A percentile compares a stretch with the other conserved stretches of the same genome.
Evolutionary conservation across 2,888 invertebrate species (phyloP).

Genomic region (Yponomeuta cagnagella): DNA sequence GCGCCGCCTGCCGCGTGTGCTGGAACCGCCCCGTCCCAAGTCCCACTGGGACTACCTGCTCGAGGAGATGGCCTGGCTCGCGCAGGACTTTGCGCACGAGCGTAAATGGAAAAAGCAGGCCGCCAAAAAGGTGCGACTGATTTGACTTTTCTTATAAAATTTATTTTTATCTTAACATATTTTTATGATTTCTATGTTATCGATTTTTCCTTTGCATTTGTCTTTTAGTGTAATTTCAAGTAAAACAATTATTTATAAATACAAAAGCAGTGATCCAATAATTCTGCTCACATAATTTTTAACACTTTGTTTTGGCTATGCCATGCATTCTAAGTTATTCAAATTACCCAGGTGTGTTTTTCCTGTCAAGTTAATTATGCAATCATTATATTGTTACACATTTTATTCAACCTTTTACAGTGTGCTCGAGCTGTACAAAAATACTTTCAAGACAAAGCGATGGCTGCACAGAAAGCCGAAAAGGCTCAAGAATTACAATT

Average conservation of each 20-base stretch:
- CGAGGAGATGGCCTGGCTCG: conserved; percentile 99
- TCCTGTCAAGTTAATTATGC: background rate
- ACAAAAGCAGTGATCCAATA: too few relatives aligned
- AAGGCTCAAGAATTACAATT: conserved; percentile 92
- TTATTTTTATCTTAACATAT: too few relatives aligned
- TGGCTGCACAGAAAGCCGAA: conserved; percentile 91
- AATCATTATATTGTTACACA: background rate
- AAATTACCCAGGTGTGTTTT: too few relatives aligned
- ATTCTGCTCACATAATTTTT: too few relatives aligned
- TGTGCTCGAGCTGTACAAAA: conserved; percentile 94
- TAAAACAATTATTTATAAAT: too few relatives aligned
- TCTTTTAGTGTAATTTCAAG: too few relatives aligned
- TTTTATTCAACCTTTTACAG: conserved; percentile 41
- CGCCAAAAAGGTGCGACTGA: conserved; percentile 82
- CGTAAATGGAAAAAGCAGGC: conserved; percentile 98
- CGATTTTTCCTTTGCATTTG: too few relatives aligned
- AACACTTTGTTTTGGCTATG: too few relatives aligned
- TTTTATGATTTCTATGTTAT: too few relatives aligned
- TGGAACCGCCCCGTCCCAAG: conserved; percentile 92
- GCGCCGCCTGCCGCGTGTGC: conserved; percentile 91
- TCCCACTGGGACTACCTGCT: conserved; percentile 99
- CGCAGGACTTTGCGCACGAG: conserved; percentile 98
- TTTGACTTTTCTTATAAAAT: too few relatives aligned
- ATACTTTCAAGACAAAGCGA: conserved; percentile 92
- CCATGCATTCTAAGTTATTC: too few relatives aligned